Conservation (phyloP, 1,140 invertebrate genomes). For the Trachymyrmex cornetzi region DNA sequence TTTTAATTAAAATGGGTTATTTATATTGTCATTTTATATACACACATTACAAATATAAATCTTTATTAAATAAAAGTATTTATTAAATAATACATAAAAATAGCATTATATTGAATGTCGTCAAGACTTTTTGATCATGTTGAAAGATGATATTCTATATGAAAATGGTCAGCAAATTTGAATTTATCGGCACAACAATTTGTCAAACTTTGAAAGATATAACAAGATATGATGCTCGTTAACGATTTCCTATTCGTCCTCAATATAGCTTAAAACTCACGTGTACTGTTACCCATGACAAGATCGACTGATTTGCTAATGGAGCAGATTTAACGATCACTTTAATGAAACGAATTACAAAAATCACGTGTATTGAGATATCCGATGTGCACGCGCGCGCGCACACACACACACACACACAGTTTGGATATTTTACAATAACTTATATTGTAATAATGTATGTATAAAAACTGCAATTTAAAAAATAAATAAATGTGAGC, state of each 20-base stretch:
- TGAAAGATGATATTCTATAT: not conserved
- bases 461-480: not conserved
- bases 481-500: not conserved
- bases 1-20: not conserved
- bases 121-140: not conserved
- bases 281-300: not conserved
- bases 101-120: not conserved
- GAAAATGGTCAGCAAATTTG: slow-evolving; percentile 68
- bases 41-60: not conserved
- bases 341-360: slow-evolving; percentile 19
- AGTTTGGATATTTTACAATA: not conserved
- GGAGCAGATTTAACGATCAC: not conserved
- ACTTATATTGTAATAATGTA: not conserved
- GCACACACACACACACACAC: no score
- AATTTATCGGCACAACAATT: slow-evolving; percentile 63
- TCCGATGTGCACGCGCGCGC: no score
- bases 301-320: not conserved
- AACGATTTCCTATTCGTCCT: not conserved
- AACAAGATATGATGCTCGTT: not conserved
- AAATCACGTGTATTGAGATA: not conserved
- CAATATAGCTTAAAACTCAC: slow-evolving; percentile 19
- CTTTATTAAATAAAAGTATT: not conserved
- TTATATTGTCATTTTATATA: not conserved
- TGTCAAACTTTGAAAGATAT: slow-evolving; percentile 25
- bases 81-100: no score